Base-by-base conservation (phyloP, 2,888 invertebrate genomes). In the Andrena trimmerana region DNA sequence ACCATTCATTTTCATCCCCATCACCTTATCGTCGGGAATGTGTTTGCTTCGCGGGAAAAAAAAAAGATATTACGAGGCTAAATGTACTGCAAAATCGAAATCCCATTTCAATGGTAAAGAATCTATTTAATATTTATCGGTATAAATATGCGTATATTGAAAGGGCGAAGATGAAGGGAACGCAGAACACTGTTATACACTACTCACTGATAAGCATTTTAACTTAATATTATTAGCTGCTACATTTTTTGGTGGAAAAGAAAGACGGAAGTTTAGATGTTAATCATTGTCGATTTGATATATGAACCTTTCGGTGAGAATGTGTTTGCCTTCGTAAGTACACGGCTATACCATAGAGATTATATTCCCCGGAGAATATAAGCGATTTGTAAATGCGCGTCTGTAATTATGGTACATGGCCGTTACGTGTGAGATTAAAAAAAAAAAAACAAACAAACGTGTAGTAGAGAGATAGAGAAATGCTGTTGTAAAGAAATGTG, bases 311-410 rank as follows among this genome's bases (percentile, higher is more conserved):
- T 68, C 66, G 66, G 68, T 85, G 77, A 78, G 65, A 77, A 77
- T 78, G 59, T 80, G 67, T 86, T 75, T 80, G 86, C 85, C 81
- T 85, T 87, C 77, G 54, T 78, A 79, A 88, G 79, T 69, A 75
- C 80, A 78, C 74, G 42, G 77, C 67, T 76, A 74, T 81, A 82
- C 71, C 83, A 82, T 77, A 70, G 82, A 81, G 76, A 86, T 88
- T 86, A 62, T 76, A 76, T 69, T 76, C 78, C 65, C 69, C 60
- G 59, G 69, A 66, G 36, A 24, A 66, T 48, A 70, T 67, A 63
- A 54, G 71, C 62, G 52, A 57, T 69, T 78, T 72, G 71, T 75
- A 83, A 66, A 75, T 6, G 63, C 42, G 54, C 77, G 76, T 83
- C 87, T 83, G 66, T 85, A 78, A 83, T 82, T 54, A 36, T 75